These are phyloP conservation scores for Hirundo rustica DNA, from an alignment of 2,797 vertebrate genomes.

Conservation along the genomic window DNA sequence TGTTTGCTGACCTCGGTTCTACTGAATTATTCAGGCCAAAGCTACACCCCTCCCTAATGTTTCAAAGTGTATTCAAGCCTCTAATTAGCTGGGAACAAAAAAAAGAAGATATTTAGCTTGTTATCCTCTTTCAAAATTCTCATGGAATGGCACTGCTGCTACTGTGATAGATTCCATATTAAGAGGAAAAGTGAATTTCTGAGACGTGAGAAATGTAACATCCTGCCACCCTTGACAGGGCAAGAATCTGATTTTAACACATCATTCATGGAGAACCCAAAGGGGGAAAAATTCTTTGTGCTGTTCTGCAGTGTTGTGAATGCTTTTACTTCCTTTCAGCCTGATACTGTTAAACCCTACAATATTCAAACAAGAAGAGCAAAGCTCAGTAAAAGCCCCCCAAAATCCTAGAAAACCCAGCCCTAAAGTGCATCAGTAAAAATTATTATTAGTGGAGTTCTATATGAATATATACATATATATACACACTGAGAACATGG, in stretches of 20 bases:
- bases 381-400: background rate
- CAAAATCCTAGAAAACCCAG: background rate
- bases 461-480: too few relatives aligned
- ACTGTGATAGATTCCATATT: background rate
- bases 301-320: background rate
- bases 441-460: background rate
- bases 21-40: background rate
- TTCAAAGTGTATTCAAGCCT: background rate
- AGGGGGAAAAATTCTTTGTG: rapidly evolving
- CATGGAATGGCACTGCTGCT: background rate
- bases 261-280: background rate
- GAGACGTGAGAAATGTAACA: background rate
- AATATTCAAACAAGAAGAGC: background rate
- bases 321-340: background rate
- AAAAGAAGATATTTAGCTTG: background rate
- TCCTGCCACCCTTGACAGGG: background rate
- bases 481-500: background rate
- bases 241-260: background rate
- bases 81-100: background rate
- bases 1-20: background rate
- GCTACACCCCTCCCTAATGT: background rate
- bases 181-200: background rate
- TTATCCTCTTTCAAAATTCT: background rate
- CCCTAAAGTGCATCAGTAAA: background rate
- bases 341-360: background rate